A percentile compares a stretch with the other conserved stretches of the same genome.
These are phyloP conservation scores for Cylloceria caligata DNA, from an alignment of 2,888 invertebrate genomes.

Conservation along the genomic window DNA sequence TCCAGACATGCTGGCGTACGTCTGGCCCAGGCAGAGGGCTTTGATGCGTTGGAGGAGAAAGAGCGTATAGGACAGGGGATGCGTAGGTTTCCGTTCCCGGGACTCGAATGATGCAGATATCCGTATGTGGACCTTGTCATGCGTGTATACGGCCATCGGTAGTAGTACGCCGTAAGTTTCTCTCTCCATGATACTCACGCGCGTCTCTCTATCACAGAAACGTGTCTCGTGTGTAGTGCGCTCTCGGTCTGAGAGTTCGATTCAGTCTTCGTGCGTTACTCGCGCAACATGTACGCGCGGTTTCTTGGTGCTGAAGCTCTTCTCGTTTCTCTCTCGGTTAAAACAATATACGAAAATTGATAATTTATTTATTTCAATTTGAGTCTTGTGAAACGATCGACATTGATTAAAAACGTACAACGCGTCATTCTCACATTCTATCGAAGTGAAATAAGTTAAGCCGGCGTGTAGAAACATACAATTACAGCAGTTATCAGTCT, in stretches of 20 bases:
- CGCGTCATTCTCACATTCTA: not conserved
- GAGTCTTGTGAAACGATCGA: conserved; percentile 23
- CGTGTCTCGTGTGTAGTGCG: conserved; percentile 51
- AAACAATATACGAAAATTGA: conserved; percentile 22
- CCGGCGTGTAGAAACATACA: conserved; percentile 31
- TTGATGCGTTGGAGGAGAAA: conserved; percentile 34
- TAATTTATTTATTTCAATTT: conserved; percentile 8
- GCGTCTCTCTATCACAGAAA: conserved; percentile 43
- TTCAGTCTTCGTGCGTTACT: conserved; percentile 70
- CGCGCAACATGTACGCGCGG: conserved; percentile 60
- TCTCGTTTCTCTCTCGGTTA: conserved; percentile 42
- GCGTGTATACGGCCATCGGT: conserved; percentile 21
- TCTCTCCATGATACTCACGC: conserved; percentile 14
- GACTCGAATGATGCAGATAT: conserved; percentile 26
- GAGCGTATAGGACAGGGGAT: conserved; percentile 41
- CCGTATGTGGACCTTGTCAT: conserved; percentile 54
- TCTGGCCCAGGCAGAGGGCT: conserved; percentile 28
- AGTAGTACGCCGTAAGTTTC: conserved; percentile 32
- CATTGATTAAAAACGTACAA: not conserved
- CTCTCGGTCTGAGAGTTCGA: conserved; percentile 29
- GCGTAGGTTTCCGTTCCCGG: conserved; percentile 51
- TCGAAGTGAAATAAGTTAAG: conserved; percentile 36
- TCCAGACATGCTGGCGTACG: conserved; percentile 34
- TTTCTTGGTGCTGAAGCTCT: not conserved
- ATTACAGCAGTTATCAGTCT: not conserved